Evolutionary conservation across 1,140 invertebrate species (phyloP).

Genomic region (Cherax quadricarinatus): DNA sequence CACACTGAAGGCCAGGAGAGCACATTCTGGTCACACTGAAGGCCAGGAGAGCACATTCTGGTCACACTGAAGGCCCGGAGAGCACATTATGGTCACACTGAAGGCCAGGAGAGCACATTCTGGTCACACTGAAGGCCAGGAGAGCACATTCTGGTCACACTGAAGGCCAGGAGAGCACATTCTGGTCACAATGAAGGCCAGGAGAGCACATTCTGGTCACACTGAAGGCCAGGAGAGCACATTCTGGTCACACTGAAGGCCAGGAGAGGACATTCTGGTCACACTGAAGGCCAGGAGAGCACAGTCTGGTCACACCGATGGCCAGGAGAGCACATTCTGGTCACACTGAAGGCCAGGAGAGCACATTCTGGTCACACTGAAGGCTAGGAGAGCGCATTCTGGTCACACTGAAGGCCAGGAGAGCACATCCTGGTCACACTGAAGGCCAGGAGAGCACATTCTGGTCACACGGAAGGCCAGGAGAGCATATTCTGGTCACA

Average conservation of each 20-base stretch:
- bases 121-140: constrained; percentile 20
- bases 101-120: constrained; percentile 19
- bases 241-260: constrained; percentile 17
- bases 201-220: constrained; percentile 29
- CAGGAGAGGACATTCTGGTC: constrained; percentile 9
- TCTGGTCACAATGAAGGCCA: constrained; percentile 14
- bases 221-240: constrained; percentile 30
- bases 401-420: constrained; percentile 23
- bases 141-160: constrained; percentile 29
- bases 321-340: constrained; percentile 23
- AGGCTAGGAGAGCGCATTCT: constrained; percentile 10
- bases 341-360: constrained; percentile 23
- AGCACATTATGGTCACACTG: constrained; percentile 31
- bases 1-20: constrained; percentile 23
- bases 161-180: constrained; percentile 25
- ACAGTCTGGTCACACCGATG: constrained; percentile 16
- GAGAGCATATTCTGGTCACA: constrained; percentile 24
- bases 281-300: constrained; percentile 25
- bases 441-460: constrained; percentile 20
- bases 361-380: constrained; percentile 30
- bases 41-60: constrained; percentile 23
- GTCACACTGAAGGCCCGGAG: constrained; percentile 23
- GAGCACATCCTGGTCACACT: constrained; percentile 28
- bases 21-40: constrained; percentile 29
- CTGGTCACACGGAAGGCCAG: constrained; percentile 19